A percentile compares a stretch with the other conserved stretches of the same genome.
Conservation (phyloP, 2,888 invertebrate species). For the Drosophila yooni region DNA sequence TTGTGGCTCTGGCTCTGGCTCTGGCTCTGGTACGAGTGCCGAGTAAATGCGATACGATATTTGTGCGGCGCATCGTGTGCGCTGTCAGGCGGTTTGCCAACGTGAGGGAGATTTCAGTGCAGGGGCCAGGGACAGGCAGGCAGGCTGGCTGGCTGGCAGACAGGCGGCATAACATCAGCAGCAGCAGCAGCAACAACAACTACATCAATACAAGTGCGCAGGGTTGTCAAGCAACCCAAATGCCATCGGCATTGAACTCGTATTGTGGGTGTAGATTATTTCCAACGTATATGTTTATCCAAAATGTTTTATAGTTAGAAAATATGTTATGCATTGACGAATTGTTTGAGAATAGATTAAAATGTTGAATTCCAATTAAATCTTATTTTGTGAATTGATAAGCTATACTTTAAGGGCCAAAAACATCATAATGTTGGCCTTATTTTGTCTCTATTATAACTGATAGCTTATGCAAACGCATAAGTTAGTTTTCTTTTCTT, state of each 20-base stretch:
- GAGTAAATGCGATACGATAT: constrained; percentile 74
- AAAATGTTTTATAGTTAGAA: neutral
- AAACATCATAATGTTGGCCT: neutral
- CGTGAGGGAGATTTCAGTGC: constrained; percentile 34
- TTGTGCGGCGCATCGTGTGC: constrained; percentile 76
- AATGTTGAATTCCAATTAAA: neutral
- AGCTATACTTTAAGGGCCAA: neutral
- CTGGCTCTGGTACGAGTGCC: constrained; percentile 57
- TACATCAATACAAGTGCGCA: constrained; percentile 59
- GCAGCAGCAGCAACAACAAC: constrained; percentile 30
- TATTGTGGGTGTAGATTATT: constrained; percentile 24
- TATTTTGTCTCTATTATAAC: neutral
- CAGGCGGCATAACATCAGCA: constrained; percentile 77
- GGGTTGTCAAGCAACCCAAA: constrained; percentile 56
- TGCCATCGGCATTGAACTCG: constrained; percentile 60
- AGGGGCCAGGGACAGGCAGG: constrained; percentile 35
- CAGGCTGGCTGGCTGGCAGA: constrained; percentile 71
- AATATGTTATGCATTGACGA: neutral
- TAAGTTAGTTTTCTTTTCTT: neutral
- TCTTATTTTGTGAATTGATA: neutral
- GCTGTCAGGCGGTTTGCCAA: constrained; percentile 74
- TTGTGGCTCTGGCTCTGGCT: constrained; percentile 48
- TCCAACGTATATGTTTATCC: neutral
- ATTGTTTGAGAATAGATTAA: neutral
- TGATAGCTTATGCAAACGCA: neutral